A percentile compares a stretch with the other conserved stretches of the same genome.
These are phyloP conservation scores for Typhlomys cinereus DNA, from an alignment of 2,113 vertebrate species.

Conservation along the genomic window DNA sequence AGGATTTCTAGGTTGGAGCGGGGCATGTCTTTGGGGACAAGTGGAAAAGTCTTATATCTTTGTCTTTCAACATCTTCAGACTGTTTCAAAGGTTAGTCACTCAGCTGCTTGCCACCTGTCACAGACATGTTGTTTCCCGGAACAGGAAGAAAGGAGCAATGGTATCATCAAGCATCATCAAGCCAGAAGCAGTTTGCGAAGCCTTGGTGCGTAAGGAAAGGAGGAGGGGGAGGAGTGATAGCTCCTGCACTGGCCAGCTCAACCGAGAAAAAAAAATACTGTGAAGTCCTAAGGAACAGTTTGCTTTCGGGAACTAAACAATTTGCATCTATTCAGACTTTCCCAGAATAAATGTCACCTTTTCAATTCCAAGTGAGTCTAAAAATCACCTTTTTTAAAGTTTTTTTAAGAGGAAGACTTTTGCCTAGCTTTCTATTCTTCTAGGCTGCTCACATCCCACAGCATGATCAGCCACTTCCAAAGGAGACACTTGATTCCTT, in stretches of 20 bases:
- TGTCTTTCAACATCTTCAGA: neutral
- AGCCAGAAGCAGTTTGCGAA: neutral
- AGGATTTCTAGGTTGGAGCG: neutral
- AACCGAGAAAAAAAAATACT: slow-evolving; percentile 6
- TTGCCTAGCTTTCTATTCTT: neutral
- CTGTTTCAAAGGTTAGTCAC: neutral
- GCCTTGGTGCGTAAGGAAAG: neutral
- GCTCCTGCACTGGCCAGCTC: neutral
- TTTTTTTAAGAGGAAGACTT: neutral
- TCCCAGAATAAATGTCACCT: neutral
- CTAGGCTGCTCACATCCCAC: neutral
- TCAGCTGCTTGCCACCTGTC: neutral
- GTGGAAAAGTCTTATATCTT: neutral
- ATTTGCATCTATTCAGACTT: slow-evolving; percentile 7
- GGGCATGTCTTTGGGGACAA: neutral
- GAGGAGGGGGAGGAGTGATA: too few species aligned
- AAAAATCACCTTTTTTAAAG: neutral
- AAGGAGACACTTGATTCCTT: neutral
- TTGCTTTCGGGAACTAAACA: neutral
- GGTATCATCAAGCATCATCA: neutral
- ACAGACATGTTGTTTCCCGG: neutral
- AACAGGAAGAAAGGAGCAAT: neutral
- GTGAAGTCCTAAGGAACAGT: neutral
- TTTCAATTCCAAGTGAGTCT: neutral
- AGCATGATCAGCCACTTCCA: neutral